These are phyloP conservation scores for Heliconius melpomene DNA, from an alignment of 1,140 invertebrate species.

Conservation along the genomic window DNA sequence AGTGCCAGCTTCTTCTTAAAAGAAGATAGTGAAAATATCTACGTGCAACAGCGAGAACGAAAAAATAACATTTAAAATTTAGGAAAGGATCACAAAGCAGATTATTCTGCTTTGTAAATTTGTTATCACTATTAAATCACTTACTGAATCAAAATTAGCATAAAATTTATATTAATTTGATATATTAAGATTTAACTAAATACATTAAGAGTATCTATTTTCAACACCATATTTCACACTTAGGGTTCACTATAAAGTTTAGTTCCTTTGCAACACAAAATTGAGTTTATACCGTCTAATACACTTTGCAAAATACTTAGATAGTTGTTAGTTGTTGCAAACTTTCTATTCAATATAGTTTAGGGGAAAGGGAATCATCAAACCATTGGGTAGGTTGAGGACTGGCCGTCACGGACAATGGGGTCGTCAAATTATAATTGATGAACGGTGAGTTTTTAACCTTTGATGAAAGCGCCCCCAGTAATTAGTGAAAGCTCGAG, in stretches of 20 bases:
- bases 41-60: no score
- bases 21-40: no score
- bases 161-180: no score
- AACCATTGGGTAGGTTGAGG: constrained; percentile 8
- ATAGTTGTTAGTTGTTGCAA: constrained; percentile 23
- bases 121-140: no score
- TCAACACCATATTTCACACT: not conserved
- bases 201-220: not conserved
- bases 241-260: constrained; percentile 2
- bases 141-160: no score
- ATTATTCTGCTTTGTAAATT: no score
- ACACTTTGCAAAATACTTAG: constrained; percentile 20
- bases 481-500: constrained; percentile 24
- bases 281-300: constrained; percentile 25
- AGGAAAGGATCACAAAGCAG: no score
- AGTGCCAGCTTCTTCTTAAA: no score
- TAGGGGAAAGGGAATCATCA: constrained; percentile 21
- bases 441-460: constrained; percentile 23
- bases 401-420: constrained; percentile 10
- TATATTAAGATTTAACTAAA: not conserved
- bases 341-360: constrained; percentile 31
- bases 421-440: constrained; percentile 21
- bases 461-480: constrained; percentile 22
- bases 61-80: no score
- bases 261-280: constrained; percentile 6